phyloP scores from a whole-genome alignment of 2,797 vertebrate genomes.

The Chromis chromis region DNA sequence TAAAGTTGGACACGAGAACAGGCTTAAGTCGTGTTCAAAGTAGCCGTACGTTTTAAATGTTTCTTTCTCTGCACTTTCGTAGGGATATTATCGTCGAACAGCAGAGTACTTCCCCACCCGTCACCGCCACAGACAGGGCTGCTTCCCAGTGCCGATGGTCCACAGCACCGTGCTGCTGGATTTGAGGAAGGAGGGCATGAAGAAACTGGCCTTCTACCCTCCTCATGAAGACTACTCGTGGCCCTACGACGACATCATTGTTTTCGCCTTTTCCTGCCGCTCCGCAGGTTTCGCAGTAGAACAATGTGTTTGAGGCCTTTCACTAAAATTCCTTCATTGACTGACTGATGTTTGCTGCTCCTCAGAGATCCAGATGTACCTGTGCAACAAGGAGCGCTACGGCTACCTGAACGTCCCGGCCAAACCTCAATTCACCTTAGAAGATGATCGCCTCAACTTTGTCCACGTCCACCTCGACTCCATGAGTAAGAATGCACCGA shows the following conservation, averaged over 20 bases:
- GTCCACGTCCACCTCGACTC: constrained; percentile 92
- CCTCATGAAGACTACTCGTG: constrained; percentile 94
- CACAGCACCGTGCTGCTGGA: constrained; percentile 93
- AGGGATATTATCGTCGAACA: constrained; percentile 96
- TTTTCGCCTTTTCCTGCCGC: constrained; percentile 94
- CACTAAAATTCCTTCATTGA: background rate
- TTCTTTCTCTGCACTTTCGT: background rate
- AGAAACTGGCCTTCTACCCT: constrained; percentile 90
- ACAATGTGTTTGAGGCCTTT: background rate
- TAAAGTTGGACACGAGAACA: background rate
- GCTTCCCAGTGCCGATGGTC: constrained; percentile 95
- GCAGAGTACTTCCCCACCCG: constrained; percentile 96
- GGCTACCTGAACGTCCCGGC: constrained; percentile 94
- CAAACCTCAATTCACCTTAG: constrained; percentile 90
- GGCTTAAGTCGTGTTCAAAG: background rate
- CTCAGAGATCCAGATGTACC: constrained; percentile 88
- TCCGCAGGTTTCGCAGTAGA: constrained; percentile 82
- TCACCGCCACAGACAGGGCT: constrained; percentile 90
- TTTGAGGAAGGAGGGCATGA: constrained; percentile 87
- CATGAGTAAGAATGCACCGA: constrained; percentile 84
- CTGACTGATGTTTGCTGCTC: background rate
- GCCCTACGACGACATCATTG: constrained; percentile 96
- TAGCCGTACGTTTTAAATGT: background rate
- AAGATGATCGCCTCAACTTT: constrained; percentile 93
- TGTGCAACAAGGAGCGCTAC: constrained; percentile 92